phyloP scores from a whole-genome alignment of 1,140 invertebrate genomes.

The Vanessa atalanta region DNA sequence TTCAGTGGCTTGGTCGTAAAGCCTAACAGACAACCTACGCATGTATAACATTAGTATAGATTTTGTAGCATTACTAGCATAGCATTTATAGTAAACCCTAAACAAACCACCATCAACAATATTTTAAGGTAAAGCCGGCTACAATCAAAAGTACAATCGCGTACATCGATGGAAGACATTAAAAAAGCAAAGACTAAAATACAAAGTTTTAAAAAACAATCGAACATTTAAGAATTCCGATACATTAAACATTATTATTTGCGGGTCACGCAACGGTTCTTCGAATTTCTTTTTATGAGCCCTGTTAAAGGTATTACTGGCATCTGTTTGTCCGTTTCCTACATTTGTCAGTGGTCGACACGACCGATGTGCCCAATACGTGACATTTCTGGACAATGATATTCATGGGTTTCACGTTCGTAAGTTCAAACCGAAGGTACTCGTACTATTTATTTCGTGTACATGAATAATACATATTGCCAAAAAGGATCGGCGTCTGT shows the following conservation, averaged over 20 bases:
- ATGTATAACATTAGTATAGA: no score
- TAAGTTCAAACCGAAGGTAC: constrained; percentile 40
- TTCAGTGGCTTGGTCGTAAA: no score
- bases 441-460: constrained; percentile 55
- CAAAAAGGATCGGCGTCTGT: constrained; percentile 49
- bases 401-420: constrained; percentile 45
- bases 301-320: constrained; percentile 10
- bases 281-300: constrained; percentile 9
- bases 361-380: constrained; percentile 35
- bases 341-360: constrained; percentile 25
- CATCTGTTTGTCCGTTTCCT: constrained; percentile 13
- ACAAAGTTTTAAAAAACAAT: background rate
- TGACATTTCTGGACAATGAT: constrained; percentile 34
- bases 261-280: constrained; percentile 10
- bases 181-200: background rate
- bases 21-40: no score
- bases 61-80: no score
- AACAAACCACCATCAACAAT: no score
- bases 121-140: no score
- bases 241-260: constrained; percentile 16
- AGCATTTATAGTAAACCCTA: no score
- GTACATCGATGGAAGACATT: no score
- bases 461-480: constrained; percentile 67
- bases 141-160: no score
- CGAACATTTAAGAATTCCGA: constrained; percentile 2